A percentile compares a stretch with the other conserved stretches of the same genome.
Evolutionary conservation across 2,113 vertebrate species (phyloP).

Genomic region (Salvelinus fontinalis): DNA sequence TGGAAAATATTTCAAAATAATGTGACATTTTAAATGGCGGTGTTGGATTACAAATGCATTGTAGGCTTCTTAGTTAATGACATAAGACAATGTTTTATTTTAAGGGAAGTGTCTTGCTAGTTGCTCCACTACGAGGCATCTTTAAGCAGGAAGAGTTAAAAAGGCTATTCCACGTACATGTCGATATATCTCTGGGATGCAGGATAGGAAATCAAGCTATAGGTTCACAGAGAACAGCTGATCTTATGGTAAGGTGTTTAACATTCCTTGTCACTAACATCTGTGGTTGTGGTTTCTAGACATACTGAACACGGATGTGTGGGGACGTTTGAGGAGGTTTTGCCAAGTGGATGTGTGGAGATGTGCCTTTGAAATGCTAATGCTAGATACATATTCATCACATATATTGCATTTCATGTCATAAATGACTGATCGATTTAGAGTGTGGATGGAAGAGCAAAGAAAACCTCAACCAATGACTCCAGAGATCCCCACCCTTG

Average conservation of each 20-base stretch:
- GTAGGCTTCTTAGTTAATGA: neutral
- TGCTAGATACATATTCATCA: neutral
- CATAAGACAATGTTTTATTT: neutral
- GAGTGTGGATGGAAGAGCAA: conserved; percentile 23
- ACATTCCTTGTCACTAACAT: no score
- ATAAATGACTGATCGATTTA: neutral
- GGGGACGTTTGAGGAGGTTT: no score
- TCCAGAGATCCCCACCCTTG: conserved; percentile 35
- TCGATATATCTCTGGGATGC: no score
- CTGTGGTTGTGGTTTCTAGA: no score
- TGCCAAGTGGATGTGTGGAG: no score
- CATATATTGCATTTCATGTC: neutral
- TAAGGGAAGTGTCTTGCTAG: neutral
- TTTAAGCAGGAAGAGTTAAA: neutral
- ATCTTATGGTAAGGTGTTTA: no score
- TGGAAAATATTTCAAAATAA: neutral
- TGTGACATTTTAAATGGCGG: neutral
- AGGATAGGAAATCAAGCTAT: no score
- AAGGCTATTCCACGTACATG: no score
- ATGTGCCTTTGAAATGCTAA: no score
- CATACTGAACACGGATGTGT: no score
- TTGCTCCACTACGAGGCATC: neutral
- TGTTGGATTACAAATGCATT: neutral
- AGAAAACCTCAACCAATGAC: neutral
- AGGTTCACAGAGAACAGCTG: no score